Conservation (phyloP, 2,888 invertebrate species). For the Pteria penguin region DNA sequence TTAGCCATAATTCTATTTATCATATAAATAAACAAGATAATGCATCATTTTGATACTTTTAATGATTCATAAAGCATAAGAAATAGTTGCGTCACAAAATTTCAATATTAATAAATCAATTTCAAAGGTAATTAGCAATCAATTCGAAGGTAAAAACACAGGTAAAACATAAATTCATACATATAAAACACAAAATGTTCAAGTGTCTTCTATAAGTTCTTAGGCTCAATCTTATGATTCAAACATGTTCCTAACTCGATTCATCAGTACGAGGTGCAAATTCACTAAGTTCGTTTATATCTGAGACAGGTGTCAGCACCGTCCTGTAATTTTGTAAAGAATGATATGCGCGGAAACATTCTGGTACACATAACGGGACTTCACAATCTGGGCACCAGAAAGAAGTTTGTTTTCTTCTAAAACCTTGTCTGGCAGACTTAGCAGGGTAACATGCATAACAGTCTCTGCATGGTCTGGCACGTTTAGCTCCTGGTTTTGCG, state of each 20-base stretch:
- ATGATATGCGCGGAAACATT: conserved; percentile 12
- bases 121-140: too few relatives aligned
- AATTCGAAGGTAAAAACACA: not conserved
- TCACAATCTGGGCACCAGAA: conserved; percentile 17
- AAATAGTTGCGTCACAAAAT: too few relatives aligned
- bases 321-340: conserved; percentile 2
- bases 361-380: conserved; percentile 11
- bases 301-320: conserved; percentile 13
- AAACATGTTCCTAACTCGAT: too few relatives aligned
- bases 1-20: not conserved
- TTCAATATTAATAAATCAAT: too few relatives aligned
- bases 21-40: not conserved
- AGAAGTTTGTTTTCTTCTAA: conserved; percentile 28
- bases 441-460: conserved; percentile 12
- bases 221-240: too few relatives aligned
- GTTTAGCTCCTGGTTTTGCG: conserved; percentile 16
- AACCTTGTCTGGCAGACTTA: conserved; percentile 1
- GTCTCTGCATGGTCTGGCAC: conserved; percentile 10
- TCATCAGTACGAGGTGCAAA: too few relatives aligned
- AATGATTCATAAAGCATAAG: not conserved
- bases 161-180: too few relatives aligned
- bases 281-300: too few relatives aligned
- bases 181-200: too few relatives aligned
- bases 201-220: too few relatives aligned
- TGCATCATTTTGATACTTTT: not conserved